Conservation (phyloP, 2,113 vertebrate genomes). For the Festucalex cinctus region DNA sequence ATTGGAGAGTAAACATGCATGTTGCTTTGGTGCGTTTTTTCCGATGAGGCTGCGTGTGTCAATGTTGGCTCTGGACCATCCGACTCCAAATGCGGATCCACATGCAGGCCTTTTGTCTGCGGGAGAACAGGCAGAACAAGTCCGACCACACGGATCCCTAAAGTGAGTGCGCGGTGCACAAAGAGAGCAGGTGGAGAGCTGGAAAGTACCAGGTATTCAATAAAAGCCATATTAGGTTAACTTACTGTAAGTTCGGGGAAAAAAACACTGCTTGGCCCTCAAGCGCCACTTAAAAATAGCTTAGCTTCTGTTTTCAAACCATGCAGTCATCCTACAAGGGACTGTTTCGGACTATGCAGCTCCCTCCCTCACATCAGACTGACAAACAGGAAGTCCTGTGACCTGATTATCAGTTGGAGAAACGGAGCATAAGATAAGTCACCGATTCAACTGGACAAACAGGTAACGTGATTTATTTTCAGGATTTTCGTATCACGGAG, state of each 20-base stretch:
- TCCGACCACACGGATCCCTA: slow-evolving; percentile 29
- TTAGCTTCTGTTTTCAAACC: slow-evolving; percentile 9
- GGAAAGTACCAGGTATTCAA: slow-evolving; percentile 23
- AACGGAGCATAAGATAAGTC: slow-evolving; percentile 33
- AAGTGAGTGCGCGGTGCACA: slow-evolving; percentile 34
- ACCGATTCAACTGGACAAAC: slow-evolving; percentile 36
- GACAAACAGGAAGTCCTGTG: slow-evolving; percentile 52
- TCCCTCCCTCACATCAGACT: slow-evolving; percentile 35
- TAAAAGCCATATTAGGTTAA: neutral
- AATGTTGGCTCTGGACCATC: slow-evolving; percentile 29
- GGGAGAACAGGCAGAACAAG: slow-evolving; percentile 57
- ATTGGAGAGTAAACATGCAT: slow-evolving; percentile 37
- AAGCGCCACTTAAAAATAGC: neutral
- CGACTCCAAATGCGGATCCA: slow-evolving; percentile 16
- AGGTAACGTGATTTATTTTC: slow-evolving; percentile 36
- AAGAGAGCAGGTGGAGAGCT: slow-evolving; percentile 40
- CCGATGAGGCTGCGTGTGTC: slow-evolving; percentile 14
- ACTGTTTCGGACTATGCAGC: slow-evolving; percentile 17
- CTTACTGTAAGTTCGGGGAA: neutral
- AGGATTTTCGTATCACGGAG: neutral
- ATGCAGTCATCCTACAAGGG: slow-evolving; percentile 24
- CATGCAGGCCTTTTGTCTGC: slow-evolving; percentile 54
- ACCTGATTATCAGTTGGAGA: slow-evolving; percentile 33
- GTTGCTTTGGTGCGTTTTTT: slow-evolving; percentile 15
- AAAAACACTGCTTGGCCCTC: neutral